Evolutionary conservation across 2,888 invertebrate species (phyloP), one percentile per base, ranked within the genome.

Genomic region (Rugalucina vietnamica): DNA sequence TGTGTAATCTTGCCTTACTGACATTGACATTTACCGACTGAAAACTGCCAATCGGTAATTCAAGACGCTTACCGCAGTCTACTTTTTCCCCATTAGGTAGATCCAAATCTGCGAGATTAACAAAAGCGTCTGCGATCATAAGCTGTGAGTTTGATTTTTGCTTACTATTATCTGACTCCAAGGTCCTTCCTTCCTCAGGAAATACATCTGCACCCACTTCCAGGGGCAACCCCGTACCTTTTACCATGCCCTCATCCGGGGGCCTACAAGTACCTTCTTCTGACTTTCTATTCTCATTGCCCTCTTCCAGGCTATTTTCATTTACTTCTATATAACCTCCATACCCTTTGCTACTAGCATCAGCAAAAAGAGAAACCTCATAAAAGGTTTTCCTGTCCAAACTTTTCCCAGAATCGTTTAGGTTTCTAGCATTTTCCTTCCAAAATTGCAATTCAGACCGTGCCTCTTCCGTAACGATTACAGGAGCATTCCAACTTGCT

Each of bases 401-500:
- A 34, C 21, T 65, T n/a, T 65, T 34, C 12, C 65, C 65, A 3
- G 18, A 65, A 12, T 14, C 65, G 21, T 65, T 65, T 18, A 34
- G 21, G 21, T 3, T 34, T 24, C 65, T 65, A 10, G 5, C 65
- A 65, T 73, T 73, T 75, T 72, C 65, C 37, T n/a, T n/a, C 79
- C 79, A 83, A 36, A 73, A 76, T 27, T 12, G 18, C 34, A 77
- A n/a, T n/a, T 77, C 73, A n/a, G 2, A 12, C 21, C 37, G 37
- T 32, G 81, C 77, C 37, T 77, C 49, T 21, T 39, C 37, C 21
- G 72, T 72, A 8, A 73, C 43, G 4, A 36, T 27, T 4, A 82
- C 49, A 18, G 76, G 76, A 29, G 76, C 76, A 34, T 74, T 77
- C 77, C 81, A 81, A 36, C 83, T 83, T 12, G 79, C 83, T 65